phyloP scores from a whole-genome alignment of 2,797 vertebrate species.

The Gymnoscopelus microlampas region DNA sequence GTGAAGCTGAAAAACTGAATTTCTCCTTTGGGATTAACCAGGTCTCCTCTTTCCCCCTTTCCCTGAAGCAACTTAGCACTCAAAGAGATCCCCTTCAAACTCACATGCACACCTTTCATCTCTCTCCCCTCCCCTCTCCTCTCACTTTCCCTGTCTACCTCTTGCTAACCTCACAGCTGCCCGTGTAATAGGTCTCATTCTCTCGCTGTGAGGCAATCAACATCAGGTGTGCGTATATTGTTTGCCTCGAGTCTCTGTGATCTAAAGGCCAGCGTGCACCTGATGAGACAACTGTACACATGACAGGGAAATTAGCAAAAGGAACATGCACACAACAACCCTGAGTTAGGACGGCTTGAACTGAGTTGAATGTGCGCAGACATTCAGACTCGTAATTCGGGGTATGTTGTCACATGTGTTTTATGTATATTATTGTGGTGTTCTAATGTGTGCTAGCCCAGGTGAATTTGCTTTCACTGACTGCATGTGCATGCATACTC shows the following conservation, averaged over 20 bases:
- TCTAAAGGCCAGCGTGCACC: conserved; percentile 60
- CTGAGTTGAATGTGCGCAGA: too few relatives aligned
- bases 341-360: conserved; percentile 13
- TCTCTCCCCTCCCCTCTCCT: conserved; percentile 19
- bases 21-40: too few relatives aligned
- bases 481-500: too few relatives aligned
- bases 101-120: conserved; percentile 34
- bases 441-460: too few relatives aligned
- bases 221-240: conserved; percentile 72
- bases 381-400: too few relatives aligned
- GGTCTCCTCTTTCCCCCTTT: too few relatives aligned
- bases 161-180: too few relatives aligned
- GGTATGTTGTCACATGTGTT: too few relatives aligned
- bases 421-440: too few relatives aligned
- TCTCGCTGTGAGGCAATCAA: conserved; percentile 55
- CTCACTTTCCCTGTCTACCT: conserved; percentile 39
- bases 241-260: conserved; percentile 33
- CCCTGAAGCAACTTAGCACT: conserved; percentile 9
- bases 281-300: conserved; percentile 62
- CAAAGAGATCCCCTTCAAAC: conserved; percentile 17
- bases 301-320: conserved; percentile 60
- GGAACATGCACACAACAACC: conserved; percentile 36
- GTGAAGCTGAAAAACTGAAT: too few relatives aligned
- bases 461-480: too few relatives aligned
- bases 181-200: conserved; percentile 31